Conservation (phyloP, 2,797 vertebrate species). For the Acanthurus lineatus region DNA sequence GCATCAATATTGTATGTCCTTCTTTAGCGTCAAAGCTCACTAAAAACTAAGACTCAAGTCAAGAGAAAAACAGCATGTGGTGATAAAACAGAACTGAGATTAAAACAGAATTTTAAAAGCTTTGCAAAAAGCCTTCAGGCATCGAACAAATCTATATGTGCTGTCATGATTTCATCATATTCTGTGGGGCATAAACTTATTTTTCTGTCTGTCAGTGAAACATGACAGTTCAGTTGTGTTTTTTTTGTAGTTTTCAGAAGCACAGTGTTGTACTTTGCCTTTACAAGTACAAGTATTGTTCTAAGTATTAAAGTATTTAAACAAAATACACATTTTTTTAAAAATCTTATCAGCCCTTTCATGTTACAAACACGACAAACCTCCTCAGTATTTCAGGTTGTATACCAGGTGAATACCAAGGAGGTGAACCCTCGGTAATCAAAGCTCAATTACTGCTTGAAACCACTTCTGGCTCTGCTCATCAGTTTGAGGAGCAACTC, state of each 20-base stretch:
- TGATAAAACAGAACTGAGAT: constrained; percentile 63
- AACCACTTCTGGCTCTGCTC: constrained; percentile 39
- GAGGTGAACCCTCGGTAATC: constrained; percentile 39
- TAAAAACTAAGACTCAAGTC: constrained; percentile 19
- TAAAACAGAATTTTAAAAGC: constrained; percentile 66
- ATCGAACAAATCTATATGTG: constrained; percentile 70
- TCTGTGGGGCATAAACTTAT: constrained; percentile 66
- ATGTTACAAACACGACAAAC: neutral
- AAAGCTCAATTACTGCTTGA: constrained; percentile 44
- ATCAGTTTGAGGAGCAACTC: constrained; percentile 40
- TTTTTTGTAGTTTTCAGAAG: neutral
- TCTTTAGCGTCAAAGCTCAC: constrained; percentile 33
- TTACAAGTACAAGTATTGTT: no score
- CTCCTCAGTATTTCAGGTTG: neutral
- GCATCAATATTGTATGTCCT: neutral
- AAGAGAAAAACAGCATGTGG: constrained; percentile 51
- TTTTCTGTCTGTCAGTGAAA: constrained; percentile 46
- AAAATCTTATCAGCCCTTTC: neutral
- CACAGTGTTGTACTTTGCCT: no score
- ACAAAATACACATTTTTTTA: constrained; percentile 14
- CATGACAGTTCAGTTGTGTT: constrained; percentile 31
- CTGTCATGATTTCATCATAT: constrained; percentile 75
- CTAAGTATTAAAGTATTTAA: neutral
- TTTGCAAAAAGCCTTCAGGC: constrained; percentile 67
- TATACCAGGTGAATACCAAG: constrained; percentile 25